Conservation (phyloP, 37 sponge, comb jelly and placozoan species). For the Eunapius fragilis region DNA sequence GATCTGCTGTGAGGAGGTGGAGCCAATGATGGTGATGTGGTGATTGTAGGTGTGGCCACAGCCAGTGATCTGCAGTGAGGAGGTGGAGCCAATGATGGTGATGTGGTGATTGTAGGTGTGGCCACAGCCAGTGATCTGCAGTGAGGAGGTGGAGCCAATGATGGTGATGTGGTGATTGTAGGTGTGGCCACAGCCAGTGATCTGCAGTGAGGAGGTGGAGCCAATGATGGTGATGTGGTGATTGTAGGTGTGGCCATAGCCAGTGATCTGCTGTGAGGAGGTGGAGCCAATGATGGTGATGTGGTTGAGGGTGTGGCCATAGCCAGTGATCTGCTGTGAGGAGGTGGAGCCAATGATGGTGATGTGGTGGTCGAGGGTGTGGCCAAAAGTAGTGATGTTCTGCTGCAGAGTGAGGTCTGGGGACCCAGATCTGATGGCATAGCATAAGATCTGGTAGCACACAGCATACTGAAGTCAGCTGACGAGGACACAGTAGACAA, state of each 20-base stretch:
- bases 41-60: neutral
- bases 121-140: neutral
- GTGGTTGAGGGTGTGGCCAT: neutral
- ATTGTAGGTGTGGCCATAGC: no score
- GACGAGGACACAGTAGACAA: no score
- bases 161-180: no score
- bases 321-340: neutral
- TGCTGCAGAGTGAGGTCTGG: neutral
- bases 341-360: neutral
- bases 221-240: no score
- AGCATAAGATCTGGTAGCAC: neutral
- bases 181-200: neutral
- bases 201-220: no score
- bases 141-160: neutral
- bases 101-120: neutral
- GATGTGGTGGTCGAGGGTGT: neutral
- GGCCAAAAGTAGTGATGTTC: neutral
- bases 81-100: neutral
- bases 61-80: neutral
- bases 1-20: no score
- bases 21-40: no score
- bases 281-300: no score
- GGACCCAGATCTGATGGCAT: neutral
- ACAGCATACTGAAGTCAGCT: no score
- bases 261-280: no score